A percentile compares a stretch with the other conserved stretches of the same genome.
phyloP scores from a whole-genome alignment of 2,888 invertebrate species.

The Catotricha subobsoleta region DNA sequence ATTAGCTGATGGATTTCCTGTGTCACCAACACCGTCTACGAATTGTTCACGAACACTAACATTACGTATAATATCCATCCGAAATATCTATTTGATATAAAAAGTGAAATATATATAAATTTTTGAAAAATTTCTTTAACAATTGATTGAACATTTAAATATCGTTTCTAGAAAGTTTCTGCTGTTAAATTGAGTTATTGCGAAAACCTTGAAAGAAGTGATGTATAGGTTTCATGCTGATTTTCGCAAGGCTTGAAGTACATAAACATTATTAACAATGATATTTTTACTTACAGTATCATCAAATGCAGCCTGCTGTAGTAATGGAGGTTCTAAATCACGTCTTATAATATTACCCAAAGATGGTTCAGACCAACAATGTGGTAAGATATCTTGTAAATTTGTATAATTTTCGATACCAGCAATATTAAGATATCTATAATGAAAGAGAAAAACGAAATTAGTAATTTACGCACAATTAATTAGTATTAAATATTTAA shows the following conservation, averaged over 20 bases:
- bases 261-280: too few species aligned
- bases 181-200: too few species aligned
- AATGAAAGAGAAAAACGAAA: neutral
- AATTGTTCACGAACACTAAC: conserved; percentile 41
- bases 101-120: conserved; percentile 4
- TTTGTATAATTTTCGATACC: conserved; percentile 63
- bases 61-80: conserved; percentile 68
- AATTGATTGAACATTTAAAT: too few species aligned
- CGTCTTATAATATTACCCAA: conserved; percentile 38
- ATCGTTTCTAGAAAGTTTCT: too few species aligned
- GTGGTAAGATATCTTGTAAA: conserved; percentile 44
- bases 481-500: neutral
- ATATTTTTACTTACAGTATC: conserved; percentile 39
- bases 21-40: conserved; percentile 15
- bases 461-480: neutral
- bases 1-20: conserved; percentile 11
- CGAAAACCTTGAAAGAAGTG: neutral
- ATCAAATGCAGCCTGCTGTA: conserved; percentile 77
- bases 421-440: conserved; percentile 53
- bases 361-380: conserved; percentile 61
- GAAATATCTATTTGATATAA: conserved; percentile 34
- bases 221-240: too few species aligned
- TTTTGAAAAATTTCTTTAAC: neutral
- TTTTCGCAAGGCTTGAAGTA: too few species aligned
- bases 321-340: conserved; percentile 55